Evolutionary conservation across 2,888 invertebrate genomes (phyloP), one percentile per base, ranked within the genome.

Genomic region (Eugnorisma glareosa): DNA sequence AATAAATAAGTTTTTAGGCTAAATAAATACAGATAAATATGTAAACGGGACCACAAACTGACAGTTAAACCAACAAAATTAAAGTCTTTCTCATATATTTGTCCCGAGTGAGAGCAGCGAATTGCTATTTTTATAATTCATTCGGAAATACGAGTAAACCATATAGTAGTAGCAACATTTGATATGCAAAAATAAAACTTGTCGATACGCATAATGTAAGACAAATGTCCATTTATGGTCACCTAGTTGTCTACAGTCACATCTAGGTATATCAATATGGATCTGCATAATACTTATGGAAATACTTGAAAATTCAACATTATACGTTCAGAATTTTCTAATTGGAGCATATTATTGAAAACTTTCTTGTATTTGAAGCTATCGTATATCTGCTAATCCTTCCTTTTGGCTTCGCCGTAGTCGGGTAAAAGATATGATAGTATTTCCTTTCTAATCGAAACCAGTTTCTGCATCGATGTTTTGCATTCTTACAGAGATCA

Each of bases 1-100:
- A 80, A 83, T 21, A 61, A 73, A 81, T 40, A 81, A 63, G 77
- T 61, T 71, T 11, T 43, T 68, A 83, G 83, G 70, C 82, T 72
- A 67, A 68, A 73, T 35, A 64, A 18, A 59, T 48, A 51, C 7
- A 67, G 64, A 72, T 57, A 28, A 66, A 61, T 59, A 76, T 54
- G 15, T 63, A 61, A n/a, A 54, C 43, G 67, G 73, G 68, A 66
- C n/a, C 35, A 51, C 37, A 35, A 68, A 51, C 67, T 69, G 40
- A 28, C 69, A 31, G 21, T 28, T 61, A 57, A 15, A 54, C 54
- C 54, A 4, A 57, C 28, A 15, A 40, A 24, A 63, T 37, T 2
- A 24, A 48, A 63, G 35, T 37, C 35, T 68, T 48, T 40, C n/a
- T 45, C 57, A 54, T n/a, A 45, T 73, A 59, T 64, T 43, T 51